Base-by-base conservation (phyloP, 2,113 vertebrate species). In the Tyto alba region DNA sequence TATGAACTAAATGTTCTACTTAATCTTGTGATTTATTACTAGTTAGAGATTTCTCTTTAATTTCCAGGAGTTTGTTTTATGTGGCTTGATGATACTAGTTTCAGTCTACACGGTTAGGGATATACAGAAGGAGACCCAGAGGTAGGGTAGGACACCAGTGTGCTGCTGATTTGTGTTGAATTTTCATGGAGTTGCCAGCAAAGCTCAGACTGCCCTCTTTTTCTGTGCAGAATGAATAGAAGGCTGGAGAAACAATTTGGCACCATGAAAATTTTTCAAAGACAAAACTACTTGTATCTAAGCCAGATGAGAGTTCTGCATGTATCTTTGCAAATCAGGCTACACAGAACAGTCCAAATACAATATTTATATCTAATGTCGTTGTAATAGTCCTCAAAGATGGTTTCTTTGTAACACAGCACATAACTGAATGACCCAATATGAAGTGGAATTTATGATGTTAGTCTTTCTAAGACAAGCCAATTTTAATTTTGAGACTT, bases 21-120 rank as follows among this genome's bases (percentile, higher is more conserved):
- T 81, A 53, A 77, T 89, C 21, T 40, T 86, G 8, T 66, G 52
- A 90, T 94, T 92, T 89, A 43, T 96, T 74, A 11, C 25, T 57
- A 36, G 32, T 77, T 68, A 71, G 52, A 53, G 29, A 72, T 13
- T 36, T 74, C 34, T 36, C 21, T 74, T 77, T 74, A 75, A 56
- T 75, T 93, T 85, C 38, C 12, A 48, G 19, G 60, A 56, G 15
- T 59, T 76, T 76, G 9, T 66, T 93, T 78, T 56, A 23, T 85
- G 27, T 63, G 21, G 19, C 19, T 43, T 81, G 48, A 59, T 72
- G 69, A 32, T 81, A 40, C 11, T 74, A 34, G 8, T 84, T 93
- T 92, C 38, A 45, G 6, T 67, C 13, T 50, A 6, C 2, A 0
- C 0, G 0, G 16, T 22, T 55, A 32, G n/a, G 19, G 10, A 52